Conservation (phyloP, 2,113 vertebrate genomes). For the Colaptes auratus region DNA sequence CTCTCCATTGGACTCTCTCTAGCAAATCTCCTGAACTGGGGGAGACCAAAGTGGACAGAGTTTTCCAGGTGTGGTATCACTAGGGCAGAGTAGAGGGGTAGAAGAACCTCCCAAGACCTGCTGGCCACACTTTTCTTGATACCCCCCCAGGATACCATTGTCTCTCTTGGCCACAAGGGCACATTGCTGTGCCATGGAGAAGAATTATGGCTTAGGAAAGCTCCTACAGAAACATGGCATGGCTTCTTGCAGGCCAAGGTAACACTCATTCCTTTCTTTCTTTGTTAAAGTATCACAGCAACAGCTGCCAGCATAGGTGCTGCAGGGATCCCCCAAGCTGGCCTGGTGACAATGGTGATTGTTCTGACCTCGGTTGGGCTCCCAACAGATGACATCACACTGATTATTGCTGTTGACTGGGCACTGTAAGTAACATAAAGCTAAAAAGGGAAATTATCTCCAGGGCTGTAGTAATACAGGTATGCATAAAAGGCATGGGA, state of each 20-base stretch:
- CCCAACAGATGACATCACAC: conserved; percentile 95
- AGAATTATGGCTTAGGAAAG: not conserved
- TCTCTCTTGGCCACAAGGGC: too few relatives aligned
- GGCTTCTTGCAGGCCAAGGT: not conserved
- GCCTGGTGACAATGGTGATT: conserved; percentile 98
- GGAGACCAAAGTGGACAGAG: too few relatives aligned
- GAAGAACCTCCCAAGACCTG: too few relatives aligned
- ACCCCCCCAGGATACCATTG: too few relatives aligned
- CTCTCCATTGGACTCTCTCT: too few relatives aligned
- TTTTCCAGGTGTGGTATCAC: too few relatives aligned
- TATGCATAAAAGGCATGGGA: not conserved
- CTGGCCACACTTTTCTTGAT: too few relatives aligned
- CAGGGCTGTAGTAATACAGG: not conserved
- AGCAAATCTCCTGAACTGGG: too few relatives aligned
- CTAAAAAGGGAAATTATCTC: not conserved
- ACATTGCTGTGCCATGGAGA: too few relatives aligned
- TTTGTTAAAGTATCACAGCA: conserved; percentile 88
- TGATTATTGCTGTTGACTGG: conserved; percentile 97
- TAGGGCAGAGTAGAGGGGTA: too few relatives aligned
- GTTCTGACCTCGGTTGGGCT: conserved; percentile 96
- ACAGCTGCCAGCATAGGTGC: conserved; percentile 97
- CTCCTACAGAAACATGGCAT: not conserved
- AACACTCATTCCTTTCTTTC: not conserved
- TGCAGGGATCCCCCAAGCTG: conserved; percentile 96
- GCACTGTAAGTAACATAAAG: conserved; percentile 87